Percentiles rank a stretch among this genome's conserved stretches.
phyloP scores from a whole-genome alignment of 35 echinoderm and acorn worm species.

The Nesometra sesokonis region DNA sequence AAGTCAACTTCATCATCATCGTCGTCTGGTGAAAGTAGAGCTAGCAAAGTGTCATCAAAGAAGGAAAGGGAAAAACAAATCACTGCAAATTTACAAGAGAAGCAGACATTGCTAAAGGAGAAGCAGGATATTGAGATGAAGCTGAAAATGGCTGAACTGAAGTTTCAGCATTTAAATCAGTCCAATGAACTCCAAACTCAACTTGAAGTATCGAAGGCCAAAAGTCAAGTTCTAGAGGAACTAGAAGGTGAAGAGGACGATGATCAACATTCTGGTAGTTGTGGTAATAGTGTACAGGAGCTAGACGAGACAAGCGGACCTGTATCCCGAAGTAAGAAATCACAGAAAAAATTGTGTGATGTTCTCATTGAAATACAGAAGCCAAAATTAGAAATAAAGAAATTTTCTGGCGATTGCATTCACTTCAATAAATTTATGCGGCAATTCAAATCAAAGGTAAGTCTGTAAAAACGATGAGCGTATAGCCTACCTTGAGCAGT shows the following conservation, averaged over 20 bases:
- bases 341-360: neutral
- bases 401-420: slow-evolving; percentile 20
- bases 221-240: slow-evolving; percentile 18
- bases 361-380: slow-evolving; percentile 34
- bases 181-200: slow-evolving; percentile 2
- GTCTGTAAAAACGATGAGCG: slow-evolving; percentile 11
- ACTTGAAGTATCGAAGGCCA: slow-evolving; percentile 7
- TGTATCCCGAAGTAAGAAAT: neutral
- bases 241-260: neutral
- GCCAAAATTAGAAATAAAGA: slow-evolving; percentile 31
- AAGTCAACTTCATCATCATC: no score
- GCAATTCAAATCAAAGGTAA: slow-evolving; percentile 24
- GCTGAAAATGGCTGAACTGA: slow-evolving; percentile 15
- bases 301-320: neutral
- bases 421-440: slow-evolving; percentile 30
- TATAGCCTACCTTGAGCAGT: slow-evolving; percentile 21
- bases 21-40: no score
- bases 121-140: slow-evolving; percentile 20
- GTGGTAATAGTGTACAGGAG: neutral
- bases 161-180: slow-evolving; percentile 7
- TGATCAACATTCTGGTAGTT: neutral
- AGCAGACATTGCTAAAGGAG: neutral
- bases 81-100: neutral
- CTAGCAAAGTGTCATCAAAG: no score
- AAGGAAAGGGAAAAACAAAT: neutral